Conservation (phyloP, 2,113 vertebrate genomes). For the Elephas maximus region DNA sequence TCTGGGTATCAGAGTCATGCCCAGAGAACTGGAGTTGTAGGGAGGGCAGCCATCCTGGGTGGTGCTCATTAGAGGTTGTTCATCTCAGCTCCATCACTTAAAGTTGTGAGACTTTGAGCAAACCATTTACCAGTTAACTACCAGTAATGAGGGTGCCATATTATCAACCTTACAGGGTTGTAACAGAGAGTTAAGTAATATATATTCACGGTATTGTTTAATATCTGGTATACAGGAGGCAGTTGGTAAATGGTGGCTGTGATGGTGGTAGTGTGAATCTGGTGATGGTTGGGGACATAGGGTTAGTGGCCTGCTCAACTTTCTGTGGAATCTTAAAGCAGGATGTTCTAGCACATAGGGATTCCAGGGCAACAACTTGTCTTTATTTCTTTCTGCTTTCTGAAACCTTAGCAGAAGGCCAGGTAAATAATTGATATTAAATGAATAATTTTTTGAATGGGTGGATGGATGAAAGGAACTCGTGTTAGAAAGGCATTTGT, state of each 20-base stretch:
- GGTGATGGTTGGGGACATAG: not conserved
- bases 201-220: not conserved
- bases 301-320: not conserved
- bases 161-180: not conserved
- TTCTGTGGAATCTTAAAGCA: not conserved
- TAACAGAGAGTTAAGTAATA: not conserved
- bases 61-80: not conserved
- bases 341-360: not conserved
- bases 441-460: not conserved
- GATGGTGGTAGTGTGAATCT: not conserved
- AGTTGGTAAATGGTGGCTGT: not conserved
- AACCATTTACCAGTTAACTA: not conserved
- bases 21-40: not conserved
- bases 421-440: not conserved
- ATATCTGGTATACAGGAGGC: not conserved
- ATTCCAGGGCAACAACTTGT: not conserved
- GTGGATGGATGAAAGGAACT: not conserved
- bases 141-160: not conserved
- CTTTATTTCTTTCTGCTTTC: not conserved
- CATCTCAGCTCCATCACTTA: not conserved
- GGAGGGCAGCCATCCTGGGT: no score
- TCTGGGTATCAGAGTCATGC: not conserved
- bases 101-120: not conserved
- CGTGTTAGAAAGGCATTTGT: not conserved
- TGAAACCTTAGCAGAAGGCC: not conserved